Base-by-base conservation (phyloP, 2,113 vertebrate genomes). In the Psephotus haematonotus region DNA sequence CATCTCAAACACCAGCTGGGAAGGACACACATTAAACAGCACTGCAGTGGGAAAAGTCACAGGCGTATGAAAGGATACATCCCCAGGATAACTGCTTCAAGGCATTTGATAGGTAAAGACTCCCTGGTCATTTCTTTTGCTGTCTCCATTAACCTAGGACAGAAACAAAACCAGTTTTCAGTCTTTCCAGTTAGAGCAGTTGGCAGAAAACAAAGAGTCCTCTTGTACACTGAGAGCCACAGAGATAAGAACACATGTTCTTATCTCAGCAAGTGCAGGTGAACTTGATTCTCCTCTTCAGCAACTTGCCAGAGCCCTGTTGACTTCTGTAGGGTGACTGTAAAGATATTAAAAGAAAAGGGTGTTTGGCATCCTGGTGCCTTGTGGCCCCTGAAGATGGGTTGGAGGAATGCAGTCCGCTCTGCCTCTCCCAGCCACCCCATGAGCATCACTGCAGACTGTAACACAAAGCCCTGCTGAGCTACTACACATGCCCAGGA, bases 61-160 rank as follows among this genome's bases (percentile, higher is more conserved):
- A 35, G 17, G 11, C 9, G 24, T 18, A 22, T 43, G 46, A 95
- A 98, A 99, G 99, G 99, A 99, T 99, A 99, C 99, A 99, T 98
- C 97, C 99, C 99, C 97, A 99, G 97, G 98, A 99, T 99, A 96
- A 99, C 99, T 29, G 99, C 99, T 98, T 99, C 99, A 70, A 99
- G 99, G 97, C 99, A 99, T 98, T 99, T 99, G 97, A 99, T 99
- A 85, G 99, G 99, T 93, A 99, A 97, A 85, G 99, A 99, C 97
- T 99, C 99, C 53, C 99, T 98, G 96, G 99, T 99, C 99, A 99
- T 99, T 98, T 99, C 99, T 97, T 98, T 98, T 25, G 99, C 99
- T 5, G 99, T 99, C 97, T 99, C 99, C 99, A 99, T 99, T 91
- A 99, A 98, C 98, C 99, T 99, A 93, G 68, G 87, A 97, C 10